These are phyloP conservation scores for Amphipyra berbera DNA, from an alignment of 2,888 invertebrate genomes.

Conservation along the genomic window DNA sequence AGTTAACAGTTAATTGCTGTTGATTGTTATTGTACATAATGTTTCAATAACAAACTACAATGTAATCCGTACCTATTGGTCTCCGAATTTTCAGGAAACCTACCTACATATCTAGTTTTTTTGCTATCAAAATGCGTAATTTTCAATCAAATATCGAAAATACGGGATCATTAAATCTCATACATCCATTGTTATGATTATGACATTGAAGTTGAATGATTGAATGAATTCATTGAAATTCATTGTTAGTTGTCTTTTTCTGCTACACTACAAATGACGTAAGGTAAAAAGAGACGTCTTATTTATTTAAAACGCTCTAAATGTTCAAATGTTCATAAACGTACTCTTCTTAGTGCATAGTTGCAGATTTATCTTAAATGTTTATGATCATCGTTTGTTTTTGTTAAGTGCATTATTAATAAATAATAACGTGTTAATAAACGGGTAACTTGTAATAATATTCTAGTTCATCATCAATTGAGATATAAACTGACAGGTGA, in stretches of 20 bases:
- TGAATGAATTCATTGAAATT: constrained; percentile 74
- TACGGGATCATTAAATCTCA: constrained; percentile 57
- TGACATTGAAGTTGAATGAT: constrained; percentile 76
- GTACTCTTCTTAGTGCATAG: not conserved
- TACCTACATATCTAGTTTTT: not conserved
- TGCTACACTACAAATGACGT: constrained; percentile 53
- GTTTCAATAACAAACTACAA: constrained; percentile 1
- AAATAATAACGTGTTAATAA: not conserved
- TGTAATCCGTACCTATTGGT: not conserved
- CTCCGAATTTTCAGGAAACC: not conserved
- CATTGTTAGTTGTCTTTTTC: constrained; percentile 64
- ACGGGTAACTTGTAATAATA: no score
- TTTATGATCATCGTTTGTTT: not conserved
- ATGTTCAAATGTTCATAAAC: not conserved
- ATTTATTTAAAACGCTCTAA: not conserved
- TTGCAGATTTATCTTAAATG: no score
- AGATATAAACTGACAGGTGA: no score
- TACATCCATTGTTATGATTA: constrained; percentile 70
- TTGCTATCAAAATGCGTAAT: not conserved
- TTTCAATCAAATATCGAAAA: constrained; percentile 13
- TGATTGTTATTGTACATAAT: constrained; percentile 13
- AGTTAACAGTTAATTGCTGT: constrained; percentile 11
- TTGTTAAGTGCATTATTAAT: not conserved
- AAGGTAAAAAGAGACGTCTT: constrained; percentile 65
- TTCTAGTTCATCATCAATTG: no score